Base-by-base conservation (phyloP, 2,888 invertebrate species). In the Aphodius sticticus region DNA sequence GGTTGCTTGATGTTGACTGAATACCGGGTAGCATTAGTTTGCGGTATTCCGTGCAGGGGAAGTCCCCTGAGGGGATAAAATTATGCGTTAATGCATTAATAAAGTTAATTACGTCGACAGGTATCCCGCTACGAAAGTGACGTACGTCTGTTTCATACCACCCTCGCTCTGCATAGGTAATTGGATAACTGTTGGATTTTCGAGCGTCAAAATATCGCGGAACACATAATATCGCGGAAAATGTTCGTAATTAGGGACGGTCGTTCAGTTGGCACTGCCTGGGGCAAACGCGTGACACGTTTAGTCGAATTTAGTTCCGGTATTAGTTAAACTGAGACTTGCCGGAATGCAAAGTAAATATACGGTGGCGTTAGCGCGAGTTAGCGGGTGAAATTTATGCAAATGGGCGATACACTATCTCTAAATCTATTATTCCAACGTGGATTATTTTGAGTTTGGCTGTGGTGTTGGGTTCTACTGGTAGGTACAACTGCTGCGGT, bases 11-110 rank as follows among this genome's bases (percentile, higher is more conserved):
- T 53, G 53, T 53, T 53, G 53, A 53, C 53, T 53, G 53, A 53
- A 53, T 12, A 12, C 9, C 53, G 12, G 53, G 7, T 12, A 53
- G 53, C 53, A 53, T 53, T 53, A 53, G 53, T 53, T 53, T 1
- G 53, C 12, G 53, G 53, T 53, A 12, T 53, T 53, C 53, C 53
- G 53, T 53, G 53, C 12, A 53, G 53, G 53, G 53, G 53, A 53
- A 53, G 53, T 53, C 53, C 53, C 53, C 53, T 9, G 9, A 53
- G 53, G 53, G 53, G 53, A 53, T 53, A 71, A 83, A 83, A 81
- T 83, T 84, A 82, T 83, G 84, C 83, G 84, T 84, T 84, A 83
- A 84, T 84, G 83, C 84, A 83, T 83, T 84, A 84, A 84, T 84
- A 83, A 83, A 82, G 83, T 84, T 84, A 83, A 81, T 82, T 82